Evolutionary conservation across 1,140 invertebrate species (phyloP), one percentile per base, ranked within the genome.

Genomic region (Magallana ariakensis): DNA sequence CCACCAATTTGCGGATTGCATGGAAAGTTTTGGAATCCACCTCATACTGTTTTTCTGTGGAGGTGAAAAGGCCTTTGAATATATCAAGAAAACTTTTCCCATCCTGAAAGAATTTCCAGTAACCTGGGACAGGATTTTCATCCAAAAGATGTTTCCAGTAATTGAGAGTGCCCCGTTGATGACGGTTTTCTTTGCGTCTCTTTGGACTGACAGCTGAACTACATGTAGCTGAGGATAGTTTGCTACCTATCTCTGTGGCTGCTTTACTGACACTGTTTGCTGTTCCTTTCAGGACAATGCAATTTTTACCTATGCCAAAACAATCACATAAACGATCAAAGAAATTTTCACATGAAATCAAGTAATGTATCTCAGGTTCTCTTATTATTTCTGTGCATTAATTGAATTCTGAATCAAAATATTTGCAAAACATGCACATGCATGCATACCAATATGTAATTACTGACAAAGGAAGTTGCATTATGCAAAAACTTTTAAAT

Each of bases 41-140:
- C 1, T 75, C 66, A 33, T 75, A 26, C 9, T 0, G 8, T 26
- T 75, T 75, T 75, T 75, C 66, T 33, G 22, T 75, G 22, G 6
- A n/a, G 16, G 9, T 10, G 13, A 70, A 0, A 70, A 75, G 0
- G 19, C 53, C 57, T 84, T 54, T 80, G 7, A 46, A n/a, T 3
- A 10, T 16, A n/a, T 60, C 33, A 19, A 85, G 10, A 83, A 81
- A 53, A 56, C 58, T 53, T 70, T 70, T 83, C 13, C 84, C 84
- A 70, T 58, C 26, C 80, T 85, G 56, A 54, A 88, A 88, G 53
- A 85, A 53, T 57, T 85, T 85, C 87, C 87, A 88, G 22, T 88
- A 88, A 0, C 11, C 8, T n/a, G 87, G 82, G n/a, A 58, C 66
- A 22, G 82, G 56, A 15, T 55, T 55, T 19, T 84, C 82, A 0